Conservation (phyloP, 1,140 invertebrate species). For the Neelides sp. region DNA sequence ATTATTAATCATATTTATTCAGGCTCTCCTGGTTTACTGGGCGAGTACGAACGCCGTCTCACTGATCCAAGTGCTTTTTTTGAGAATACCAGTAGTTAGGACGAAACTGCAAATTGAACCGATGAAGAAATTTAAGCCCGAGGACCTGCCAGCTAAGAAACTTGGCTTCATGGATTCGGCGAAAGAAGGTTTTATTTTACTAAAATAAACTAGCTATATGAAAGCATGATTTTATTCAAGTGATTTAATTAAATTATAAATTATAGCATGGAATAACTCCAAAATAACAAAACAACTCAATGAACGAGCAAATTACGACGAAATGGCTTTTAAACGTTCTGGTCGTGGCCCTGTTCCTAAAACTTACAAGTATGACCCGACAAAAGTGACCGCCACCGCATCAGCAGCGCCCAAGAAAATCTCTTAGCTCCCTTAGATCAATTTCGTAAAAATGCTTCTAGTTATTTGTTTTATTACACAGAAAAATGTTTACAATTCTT, state of each 20-base stretch:
- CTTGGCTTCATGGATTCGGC: conserved; percentile 64
- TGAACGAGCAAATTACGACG: conserved; percentile 59
- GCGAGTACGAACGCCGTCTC: conserved; percentile 76
- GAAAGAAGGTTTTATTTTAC: conserved; percentile 44
- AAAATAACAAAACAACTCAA: conserved; percentile 64
- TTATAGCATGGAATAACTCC: conserved; percentile 65
- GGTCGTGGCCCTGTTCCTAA: conserved; percentile 70
- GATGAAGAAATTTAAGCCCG: conserved; percentile 44
- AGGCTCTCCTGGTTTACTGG: conserved; percentile 86
- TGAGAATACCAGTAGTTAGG: conserved; percentile 61
- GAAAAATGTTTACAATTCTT: too few species aligned
- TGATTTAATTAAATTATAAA: not conserved
- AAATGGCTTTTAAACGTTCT: conserved; percentile 63
- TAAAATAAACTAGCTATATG: not conserved
- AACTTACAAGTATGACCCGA: conserved; percentile 77
- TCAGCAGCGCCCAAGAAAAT: too few species aligned
- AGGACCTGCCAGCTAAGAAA: conserved; percentile 48
- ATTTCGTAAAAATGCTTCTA: too few species aligned
- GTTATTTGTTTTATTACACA: too few species aligned
- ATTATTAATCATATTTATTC: conserved; percentile 30
- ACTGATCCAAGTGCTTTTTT: conserved; percentile 60
- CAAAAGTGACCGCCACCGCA: conserved; percentile 35
- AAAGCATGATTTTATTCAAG: not conserved
- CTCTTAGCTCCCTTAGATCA: too few species aligned
- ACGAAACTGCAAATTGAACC: conserved; percentile 65